These are phyloP conservation scores for Telmatochromis sp. DNA, from an alignment of 2,113 vertebrate genomes.

Conservation along the genomic window DNA sequence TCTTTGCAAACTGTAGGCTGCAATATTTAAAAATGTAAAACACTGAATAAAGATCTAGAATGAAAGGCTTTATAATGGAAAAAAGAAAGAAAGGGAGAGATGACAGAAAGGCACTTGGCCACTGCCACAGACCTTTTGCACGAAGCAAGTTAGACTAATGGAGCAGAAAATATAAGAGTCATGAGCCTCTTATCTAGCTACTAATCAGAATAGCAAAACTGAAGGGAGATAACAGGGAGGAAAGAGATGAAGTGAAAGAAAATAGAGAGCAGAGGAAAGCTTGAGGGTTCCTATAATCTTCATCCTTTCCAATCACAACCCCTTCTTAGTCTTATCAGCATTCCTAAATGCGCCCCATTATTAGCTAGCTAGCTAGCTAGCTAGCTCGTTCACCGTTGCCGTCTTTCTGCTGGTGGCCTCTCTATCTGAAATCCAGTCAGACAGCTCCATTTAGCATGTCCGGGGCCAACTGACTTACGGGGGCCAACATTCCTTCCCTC, in stretches of 20 bases:
- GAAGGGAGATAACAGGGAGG: conserved; percentile 1
- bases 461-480: not conserved
- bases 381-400: not conserved
- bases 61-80: not conserved
- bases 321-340: conserved; percentile 33
- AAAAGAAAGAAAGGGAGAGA: not conserved
- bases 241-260: not conserved
- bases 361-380: conserved; percentile 18
- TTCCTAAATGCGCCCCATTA: conserved; percentile 29
- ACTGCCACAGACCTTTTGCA: conserved; percentile 8
- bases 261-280: conserved; percentile 1
- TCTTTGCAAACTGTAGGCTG: not conserved
- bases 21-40: not conserved
- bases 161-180: conserved; percentile 62
- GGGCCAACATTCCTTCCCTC: conserved; percentile 25
- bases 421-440: conserved; percentile 31
- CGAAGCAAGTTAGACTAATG: conserved; percentile 49
- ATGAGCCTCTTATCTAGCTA: conserved; percentile 35
- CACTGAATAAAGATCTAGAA: not conserved
- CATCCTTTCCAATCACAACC: conserved; percentile 29
- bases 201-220: conserved; percentile 39
- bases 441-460: conserved; percentile 34
- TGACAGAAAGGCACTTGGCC: not conserved
- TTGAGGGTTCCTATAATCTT: conserved; percentile 25
- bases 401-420: not conserved